A percentile compares a stretch with the other conserved stretches of the same genome.
Conservation (phyloP, 2,888 invertebrate species). For the Charanyca ferruginea region DNA sequence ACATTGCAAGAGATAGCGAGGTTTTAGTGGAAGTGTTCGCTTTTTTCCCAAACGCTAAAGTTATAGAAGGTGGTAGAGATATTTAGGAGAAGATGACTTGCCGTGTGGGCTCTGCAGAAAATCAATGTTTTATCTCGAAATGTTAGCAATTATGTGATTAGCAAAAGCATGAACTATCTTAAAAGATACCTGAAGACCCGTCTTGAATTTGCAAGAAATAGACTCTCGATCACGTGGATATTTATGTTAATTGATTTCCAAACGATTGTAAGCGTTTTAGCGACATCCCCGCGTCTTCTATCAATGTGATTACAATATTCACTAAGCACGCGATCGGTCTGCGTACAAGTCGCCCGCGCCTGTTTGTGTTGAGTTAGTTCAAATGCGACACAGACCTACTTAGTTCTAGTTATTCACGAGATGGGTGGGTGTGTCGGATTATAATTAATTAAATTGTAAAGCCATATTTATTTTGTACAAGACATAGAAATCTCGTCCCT, state of each 20-base stretch:
- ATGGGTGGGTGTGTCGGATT: background rate
- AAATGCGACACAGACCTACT: slow-evolving; percentile 3
- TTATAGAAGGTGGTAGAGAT: too few relatives aligned
- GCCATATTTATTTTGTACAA: too few relatives aligned
- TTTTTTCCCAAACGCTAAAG: background rate
- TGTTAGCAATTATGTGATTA: background rate
- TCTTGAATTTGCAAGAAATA: too few relatives aligned
- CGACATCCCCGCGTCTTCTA: background rate
- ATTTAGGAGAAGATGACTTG: background rate
- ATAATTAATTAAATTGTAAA: background rate
- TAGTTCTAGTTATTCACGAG: background rate
- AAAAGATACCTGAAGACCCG: background rate
- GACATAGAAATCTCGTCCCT: too few relatives aligned
- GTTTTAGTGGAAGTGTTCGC: background rate
- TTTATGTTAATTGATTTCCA: too few relatives aligned
- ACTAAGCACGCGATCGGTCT: background rate
- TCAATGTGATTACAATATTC: slow-evolving; percentile 1
- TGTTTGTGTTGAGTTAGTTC: slow-evolving; percentile 27
- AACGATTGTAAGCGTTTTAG: background rate
- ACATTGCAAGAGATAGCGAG: slow-evolving; percentile 17
- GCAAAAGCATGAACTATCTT: background rate
- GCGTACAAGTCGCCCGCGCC: slow-evolving; percentile 16
- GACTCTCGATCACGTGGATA: too few relatives aligned
- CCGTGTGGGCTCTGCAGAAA: background rate
- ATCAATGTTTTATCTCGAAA: background rate